phyloP scores from a whole-genome alignment of 1,140 invertebrate genomes.

The Trichonephila clavipes region DNA sequence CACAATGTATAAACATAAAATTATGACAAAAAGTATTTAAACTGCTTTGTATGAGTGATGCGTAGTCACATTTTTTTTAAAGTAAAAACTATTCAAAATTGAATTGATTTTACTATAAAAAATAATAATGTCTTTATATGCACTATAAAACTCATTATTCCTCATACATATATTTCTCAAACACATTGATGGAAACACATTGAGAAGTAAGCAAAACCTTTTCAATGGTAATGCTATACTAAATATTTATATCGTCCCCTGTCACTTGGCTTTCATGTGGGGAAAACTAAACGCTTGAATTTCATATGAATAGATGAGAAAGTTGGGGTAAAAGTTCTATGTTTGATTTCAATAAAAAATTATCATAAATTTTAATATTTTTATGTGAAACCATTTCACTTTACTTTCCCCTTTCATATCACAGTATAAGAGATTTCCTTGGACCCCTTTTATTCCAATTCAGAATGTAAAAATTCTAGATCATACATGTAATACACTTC shows the following conservation, averaged over 20 bases:
- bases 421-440: not conserved
- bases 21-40: too few species aligned
- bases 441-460: constrained; percentile 2
- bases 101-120: too few species aligned
- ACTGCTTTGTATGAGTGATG: too few species aligned
- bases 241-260: constrained; percentile 23
- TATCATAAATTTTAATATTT: constrained; percentile 45
- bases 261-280: not conserved
- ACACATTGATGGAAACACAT: not conserved
- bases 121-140: too few species aligned
- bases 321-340: constrained; percentile 23
- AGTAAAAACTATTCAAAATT: too few species aligned
- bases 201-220: not conserved
- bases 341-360: constrained; percentile 52
- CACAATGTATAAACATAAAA: too few species aligned
- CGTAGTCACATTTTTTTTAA: too few species aligned
- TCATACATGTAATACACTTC: constrained; percentile 50
- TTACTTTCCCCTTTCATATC: not conserved
- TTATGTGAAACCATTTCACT: constrained; percentile 16
- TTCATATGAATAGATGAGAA: constrained; percentile 6
- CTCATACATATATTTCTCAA: too few species aligned
- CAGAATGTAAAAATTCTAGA: constrained; percentile 33
- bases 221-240: not conserved
- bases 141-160: too few species aligned
- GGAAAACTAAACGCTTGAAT: constrained; percentile 40